These are phyloP conservation scores for Zenarchopterus dispar DNA, from an alignment of 2,797 vertebrate species.

Conservation along the genomic window DNA sequence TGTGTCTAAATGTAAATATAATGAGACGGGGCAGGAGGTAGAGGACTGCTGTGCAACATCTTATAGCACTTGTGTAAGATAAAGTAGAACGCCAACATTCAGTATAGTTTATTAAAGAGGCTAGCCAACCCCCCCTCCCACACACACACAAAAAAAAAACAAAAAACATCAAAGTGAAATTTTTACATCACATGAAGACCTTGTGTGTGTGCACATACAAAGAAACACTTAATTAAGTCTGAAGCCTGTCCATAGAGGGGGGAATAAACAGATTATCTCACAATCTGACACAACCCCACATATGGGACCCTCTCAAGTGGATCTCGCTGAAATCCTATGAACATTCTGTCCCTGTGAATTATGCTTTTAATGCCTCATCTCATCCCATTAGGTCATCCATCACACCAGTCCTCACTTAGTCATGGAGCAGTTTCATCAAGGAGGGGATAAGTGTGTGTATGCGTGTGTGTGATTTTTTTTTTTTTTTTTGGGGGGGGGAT, in stretches of 20 bases:
- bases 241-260: background rate
- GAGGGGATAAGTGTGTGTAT: background rate
- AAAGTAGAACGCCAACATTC: conserved; percentile 1
- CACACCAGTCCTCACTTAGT: conserved; percentile 38
- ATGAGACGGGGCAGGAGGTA: conserved; percentile 7
- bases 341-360: conserved; percentile 54
- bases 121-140: conserved; percentile 10
- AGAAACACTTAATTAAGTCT: conserved; percentile 5
- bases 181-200: background rate
- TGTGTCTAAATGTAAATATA: conserved; percentile 11
- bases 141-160: too few relatives aligned
- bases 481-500: too few relatives aligned
- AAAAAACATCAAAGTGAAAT: background rate
- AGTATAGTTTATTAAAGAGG: conserved; percentile 9
- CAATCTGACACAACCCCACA: conserved; percentile 28
- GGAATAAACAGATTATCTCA: conserved; percentile 23
- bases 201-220: conserved; percentile 8
- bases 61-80: conserved; percentile 11
- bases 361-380: conserved; percentile 53
- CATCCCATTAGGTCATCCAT: conserved; percentile 53
- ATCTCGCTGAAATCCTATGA: conserved; percentile 33
- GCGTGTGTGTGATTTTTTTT: too few relatives aligned
- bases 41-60: conserved; percentile 5
- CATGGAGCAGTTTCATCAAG: conserved; percentile 49
- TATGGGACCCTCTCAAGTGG: conserved; percentile 14